Evolutionary conservation across 2,888 invertebrate species (phyloP).

Genomic region (Barypeithes pellucidus): DNA sequence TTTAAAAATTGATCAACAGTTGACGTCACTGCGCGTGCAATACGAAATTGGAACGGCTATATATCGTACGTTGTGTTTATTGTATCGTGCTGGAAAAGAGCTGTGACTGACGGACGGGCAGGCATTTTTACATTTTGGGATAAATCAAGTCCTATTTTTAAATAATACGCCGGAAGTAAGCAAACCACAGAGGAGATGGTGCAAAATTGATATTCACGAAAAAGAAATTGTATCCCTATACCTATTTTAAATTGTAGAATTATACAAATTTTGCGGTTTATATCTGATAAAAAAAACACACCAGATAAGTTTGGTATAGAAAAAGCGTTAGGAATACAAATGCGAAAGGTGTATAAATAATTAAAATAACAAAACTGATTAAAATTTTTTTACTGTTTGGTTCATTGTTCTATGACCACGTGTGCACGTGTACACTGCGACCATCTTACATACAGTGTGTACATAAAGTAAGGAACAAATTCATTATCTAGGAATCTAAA

Average conservation of each 20-base stretch:
- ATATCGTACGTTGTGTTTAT: no score
- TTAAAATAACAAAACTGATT: constrained; percentile 4
- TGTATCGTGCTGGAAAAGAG: no score
- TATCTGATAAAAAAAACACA: neutral
- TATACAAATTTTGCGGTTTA: constrained; percentile 5
- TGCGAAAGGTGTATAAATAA: neutral
- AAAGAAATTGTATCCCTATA: neutral
- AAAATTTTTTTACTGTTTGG: neutral
- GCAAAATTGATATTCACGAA: constrained; percentile 19
- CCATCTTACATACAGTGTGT: no score
- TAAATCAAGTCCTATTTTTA: no score
- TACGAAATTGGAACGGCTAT: no score
- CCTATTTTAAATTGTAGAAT: constrained; percentile 3
- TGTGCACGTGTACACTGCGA: no score
- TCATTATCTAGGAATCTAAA: no score
- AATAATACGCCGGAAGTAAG: neutral
- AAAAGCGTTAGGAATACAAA: neutral
- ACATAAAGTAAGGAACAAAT: no score
- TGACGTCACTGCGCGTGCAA: no score
- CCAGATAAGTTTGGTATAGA: neutral
- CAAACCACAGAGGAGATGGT: neutral
- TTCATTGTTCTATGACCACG: neutral
- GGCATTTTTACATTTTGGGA: no score
- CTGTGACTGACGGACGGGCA: no score
- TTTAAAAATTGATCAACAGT: no score